phyloP scores from a whole-genome alignment of 2,888 invertebrate genomes.

The Xestia ashworthii region DNA sequence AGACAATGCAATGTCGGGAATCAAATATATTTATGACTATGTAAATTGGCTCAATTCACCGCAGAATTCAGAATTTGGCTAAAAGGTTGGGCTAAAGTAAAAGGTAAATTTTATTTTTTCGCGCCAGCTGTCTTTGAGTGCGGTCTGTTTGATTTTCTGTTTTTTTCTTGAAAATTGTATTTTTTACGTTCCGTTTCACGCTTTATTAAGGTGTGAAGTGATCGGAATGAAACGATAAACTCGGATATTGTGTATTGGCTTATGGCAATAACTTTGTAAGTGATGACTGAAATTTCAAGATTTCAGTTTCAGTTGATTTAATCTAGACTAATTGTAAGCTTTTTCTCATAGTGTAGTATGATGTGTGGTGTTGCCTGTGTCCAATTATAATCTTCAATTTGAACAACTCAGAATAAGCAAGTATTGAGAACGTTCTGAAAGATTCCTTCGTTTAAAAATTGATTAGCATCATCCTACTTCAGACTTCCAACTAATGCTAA shows the following conservation, averaged over 20 bases:
- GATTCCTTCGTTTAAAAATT: neutral
- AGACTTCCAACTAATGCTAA: too few relatives aligned
- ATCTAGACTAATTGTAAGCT: neutral
- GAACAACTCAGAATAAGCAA: neutral
- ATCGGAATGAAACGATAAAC: slow-evolving; percentile 59
- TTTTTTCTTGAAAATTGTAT: slow-evolving; percentile 54
- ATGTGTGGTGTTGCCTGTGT: neutral
- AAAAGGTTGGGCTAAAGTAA: slow-evolving; percentile 70
- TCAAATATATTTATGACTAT: slow-evolving; percentile 90
- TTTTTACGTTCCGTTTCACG: slow-evolving; percentile 49
- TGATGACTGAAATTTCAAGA: neutral
- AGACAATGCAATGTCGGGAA: slow-evolving; percentile 80
- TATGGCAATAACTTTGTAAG: neutral
- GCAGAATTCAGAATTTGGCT: slow-evolving; percentile 78
- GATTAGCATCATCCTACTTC: too few relatives aligned
- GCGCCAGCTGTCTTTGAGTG: slow-evolving; percentile 78
- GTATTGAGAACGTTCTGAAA: neutral
- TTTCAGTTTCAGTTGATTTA: neutral
- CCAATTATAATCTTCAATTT: neutral
- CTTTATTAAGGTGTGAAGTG: slow-evolving; percentile 63
- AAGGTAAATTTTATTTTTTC: slow-evolving; percentile 73
- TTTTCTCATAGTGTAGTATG: neutral
- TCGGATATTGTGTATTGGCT: slow-evolving; percentile 22
- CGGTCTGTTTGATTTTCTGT: slow-evolving; percentile 67
- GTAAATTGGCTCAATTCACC: slow-evolving; percentile 86